Evolutionary conservation across 2,113 vertebrate species (phyloP).

Genomic region (Prietella phreatophila): DNA sequence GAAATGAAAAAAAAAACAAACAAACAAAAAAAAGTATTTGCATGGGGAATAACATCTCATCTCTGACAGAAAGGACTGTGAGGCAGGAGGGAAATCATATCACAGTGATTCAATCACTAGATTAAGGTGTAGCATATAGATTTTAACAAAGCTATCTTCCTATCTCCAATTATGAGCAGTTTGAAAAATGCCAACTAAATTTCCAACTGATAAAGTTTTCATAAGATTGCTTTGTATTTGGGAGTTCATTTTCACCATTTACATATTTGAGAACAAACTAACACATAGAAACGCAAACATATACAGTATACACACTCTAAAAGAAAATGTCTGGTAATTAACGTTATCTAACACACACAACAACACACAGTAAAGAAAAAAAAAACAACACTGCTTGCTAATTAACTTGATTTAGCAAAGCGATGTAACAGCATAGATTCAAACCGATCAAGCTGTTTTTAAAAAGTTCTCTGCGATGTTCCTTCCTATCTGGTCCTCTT

Average conservation of each 20-base stretch:
- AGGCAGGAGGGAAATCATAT: conserved; percentile 21
- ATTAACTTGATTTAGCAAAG: conserved; percentile 37
- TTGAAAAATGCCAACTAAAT: background rate
- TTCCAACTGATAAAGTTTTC: background rate
- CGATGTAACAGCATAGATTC: background rate
- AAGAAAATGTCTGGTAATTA: background rate
- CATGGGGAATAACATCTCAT: conserved; percentile 6
- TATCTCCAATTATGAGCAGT: background rate
- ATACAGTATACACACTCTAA: background rate
- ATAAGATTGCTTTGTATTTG: background rate
- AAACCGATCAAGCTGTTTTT: background rate
- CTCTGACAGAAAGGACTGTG: conserved; percentile 14
- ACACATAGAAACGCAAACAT: background rate
- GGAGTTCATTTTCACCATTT: background rate
- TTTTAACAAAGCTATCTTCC: conserved; percentile 17
- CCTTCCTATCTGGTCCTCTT: background rate
- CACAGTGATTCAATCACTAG: conserved; percentile 12
- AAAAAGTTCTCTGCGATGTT: conserved; percentile 18
- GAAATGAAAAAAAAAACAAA: background rate
- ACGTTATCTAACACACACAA: background rate
- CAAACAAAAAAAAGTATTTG: background rate
- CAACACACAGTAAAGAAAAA: background rate
- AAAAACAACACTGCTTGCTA: background rate
- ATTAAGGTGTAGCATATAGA: background rate
- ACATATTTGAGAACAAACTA: background rate